Base-by-base conservation (phyloP, 1,140 invertebrate genomes). In the Macrobrachium rosenbergii region DNA sequence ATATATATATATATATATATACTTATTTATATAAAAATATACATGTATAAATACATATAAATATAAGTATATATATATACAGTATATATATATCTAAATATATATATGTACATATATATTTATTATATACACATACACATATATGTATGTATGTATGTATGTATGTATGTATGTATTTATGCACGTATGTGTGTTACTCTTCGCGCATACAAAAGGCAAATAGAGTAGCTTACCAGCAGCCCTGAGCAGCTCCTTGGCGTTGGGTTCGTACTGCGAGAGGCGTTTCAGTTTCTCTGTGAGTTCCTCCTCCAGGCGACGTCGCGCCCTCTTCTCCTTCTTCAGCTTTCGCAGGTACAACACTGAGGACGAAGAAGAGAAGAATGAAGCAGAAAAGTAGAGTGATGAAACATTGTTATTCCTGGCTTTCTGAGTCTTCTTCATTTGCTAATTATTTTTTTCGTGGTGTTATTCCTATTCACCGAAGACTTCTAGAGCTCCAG, bases 311-410 rank as follows among this genome's bases (percentile, higher is more conserved):
- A 97, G 93, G 88, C 95, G 94, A 90, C 95, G 94, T 89, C 97
- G 94, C 23, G 95, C 94, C 91, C 96, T 95, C 89, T 95, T 94
- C 91, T 98, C 97, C 90, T 96, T 96, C 93, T 96, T 95, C 92
- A 97, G 93, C 63, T 96, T 94, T 91, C 97, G 97, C 91, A 97
- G 96, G 92, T 96, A 96, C 89, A 96, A 93, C 83, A 96, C 97
- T 98, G 82, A 19, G 6, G 21, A 67, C 23, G 6, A 21, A 21
- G 14, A 52, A 19, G 52, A 28, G 16, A 37, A 3, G 43, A 59
- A 10, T 19, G 43, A 62, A 43, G 19, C 60, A n/a, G 43, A n/a
- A 23, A 67, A 59, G 37, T 28, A 45, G 6, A 80, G 62, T 3
- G 78, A 58, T n/a, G 62, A 60, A 60, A 52, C 21, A 11, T 77